Conservation (phyloP, 2,888 invertebrate species). For the Tachina lurida region DNA sequence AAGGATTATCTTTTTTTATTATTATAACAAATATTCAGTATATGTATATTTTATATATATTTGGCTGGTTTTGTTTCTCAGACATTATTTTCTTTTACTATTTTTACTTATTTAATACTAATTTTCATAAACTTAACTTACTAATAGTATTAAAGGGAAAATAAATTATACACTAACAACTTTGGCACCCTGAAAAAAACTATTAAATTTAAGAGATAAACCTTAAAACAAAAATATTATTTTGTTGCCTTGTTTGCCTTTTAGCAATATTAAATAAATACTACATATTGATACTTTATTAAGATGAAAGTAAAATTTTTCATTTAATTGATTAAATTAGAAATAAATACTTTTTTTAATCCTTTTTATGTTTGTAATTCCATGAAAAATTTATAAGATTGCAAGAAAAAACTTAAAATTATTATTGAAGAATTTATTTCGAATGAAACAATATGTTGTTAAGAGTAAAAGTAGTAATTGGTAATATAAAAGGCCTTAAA, state of each 20-base stretch:
- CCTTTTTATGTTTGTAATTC: too few relatives aligned
- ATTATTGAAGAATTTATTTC: too few relatives aligned
- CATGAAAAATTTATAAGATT: too few relatives aligned
- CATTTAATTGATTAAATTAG: not conserved
- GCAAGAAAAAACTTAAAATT: too few relatives aligned
- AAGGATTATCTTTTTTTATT: conserved; percentile 3
- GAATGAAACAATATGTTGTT: too few relatives aligned
- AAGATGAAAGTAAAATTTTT: not conserved
- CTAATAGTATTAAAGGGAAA: conserved; percentile 39
- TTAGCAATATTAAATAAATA: too few relatives aligned
- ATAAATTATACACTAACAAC: conserved; percentile 65
- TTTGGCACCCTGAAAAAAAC: conserved; percentile 72
- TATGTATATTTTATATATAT: conserved; percentile 59
- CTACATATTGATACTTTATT: conserved; percentile 11
- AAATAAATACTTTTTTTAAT: too few relatives aligned
- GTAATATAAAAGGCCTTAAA: too few relatives aligned
- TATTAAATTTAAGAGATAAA: conserved; percentile 11
- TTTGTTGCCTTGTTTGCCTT: not conserved
- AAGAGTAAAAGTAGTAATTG: too few relatives aligned
- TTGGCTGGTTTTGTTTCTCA: conserved; percentile 28
- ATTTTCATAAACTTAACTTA: conserved; percentile 18
- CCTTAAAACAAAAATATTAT: not conserved
- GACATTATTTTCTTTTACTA: conserved; percentile 3
- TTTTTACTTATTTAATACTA: conserved; percentile 13
- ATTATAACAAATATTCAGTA: conserved; percentile 62